A percentile compares a stretch with the other conserved stretches of the same genome.
Conservation (phyloP, 1,140 invertebrate genomes). For the Drosophila takahashii region DNA sequence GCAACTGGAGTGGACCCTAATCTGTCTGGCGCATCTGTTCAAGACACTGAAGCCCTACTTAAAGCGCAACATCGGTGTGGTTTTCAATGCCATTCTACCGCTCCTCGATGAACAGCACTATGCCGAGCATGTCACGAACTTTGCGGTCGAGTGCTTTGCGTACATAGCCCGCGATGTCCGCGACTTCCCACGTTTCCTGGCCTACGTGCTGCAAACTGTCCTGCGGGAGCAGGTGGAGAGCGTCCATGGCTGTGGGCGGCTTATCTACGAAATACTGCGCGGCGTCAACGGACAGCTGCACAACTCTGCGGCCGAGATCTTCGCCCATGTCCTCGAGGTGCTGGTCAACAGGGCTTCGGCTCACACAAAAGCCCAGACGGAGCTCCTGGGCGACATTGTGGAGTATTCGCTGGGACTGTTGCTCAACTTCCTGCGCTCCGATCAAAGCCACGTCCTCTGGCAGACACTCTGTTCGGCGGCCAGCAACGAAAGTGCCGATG, state of each 20-base stretch:
- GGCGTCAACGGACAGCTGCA: slow-evolving; percentile 93
- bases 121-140: slow-evolving; percentile 93
- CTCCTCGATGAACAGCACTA: slow-evolving; percentile 89
- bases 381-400: slow-evolving; percentile 88
- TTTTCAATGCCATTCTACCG: slow-evolving; percentile 91
- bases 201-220: slow-evolving; percentile 89
- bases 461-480: slow-evolving; percentile 67
- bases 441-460: slow-evolving; percentile 88
- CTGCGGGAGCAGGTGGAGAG: slow-evolving; percentile 88
- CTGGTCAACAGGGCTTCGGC: slow-evolving; percentile 85
- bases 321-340: slow-evolving; percentile 87
- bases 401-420: slow-evolving; percentile 87
- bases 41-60: slow-evolving; percentile 94
- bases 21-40: slow-evolving; percentile 94
- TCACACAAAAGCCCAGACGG: slow-evolving; percentile 86
- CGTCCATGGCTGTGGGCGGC: slow-evolving; percentile 90
- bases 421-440: slow-evolving; percentile 86
- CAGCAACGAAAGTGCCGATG: slow-evolving; percentile 5
- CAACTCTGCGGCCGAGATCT: slow-evolving; percentile 89
- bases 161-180: slow-evolving; percentile 95
- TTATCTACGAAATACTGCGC: slow-evolving; percentile 94
- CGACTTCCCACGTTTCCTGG: slow-evolving; percentile 91
- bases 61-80: slow-evolving; percentile 90
- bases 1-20: slow-evolving; percentile 92
- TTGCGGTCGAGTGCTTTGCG: slow-evolving; percentile 97